Conservation (phyloP, 2,113 vertebrate genomes). For the Microtus oregoni region DNA sequence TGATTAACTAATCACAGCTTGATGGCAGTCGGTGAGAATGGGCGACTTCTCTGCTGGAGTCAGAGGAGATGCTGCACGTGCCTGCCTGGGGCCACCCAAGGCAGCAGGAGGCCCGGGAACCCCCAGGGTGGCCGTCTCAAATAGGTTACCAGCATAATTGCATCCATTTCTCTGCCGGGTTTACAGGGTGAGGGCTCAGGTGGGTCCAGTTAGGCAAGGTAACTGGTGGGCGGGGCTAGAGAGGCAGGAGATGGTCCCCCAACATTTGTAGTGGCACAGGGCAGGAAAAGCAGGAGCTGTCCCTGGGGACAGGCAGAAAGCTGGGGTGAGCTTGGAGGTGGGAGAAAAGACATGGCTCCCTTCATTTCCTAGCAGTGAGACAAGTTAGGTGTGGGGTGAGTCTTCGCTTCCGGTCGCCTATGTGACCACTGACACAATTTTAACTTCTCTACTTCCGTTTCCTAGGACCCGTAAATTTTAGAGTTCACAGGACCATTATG, state of each 20-base stretch:
- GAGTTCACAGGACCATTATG: not conserved
- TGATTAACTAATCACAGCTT: constrained; percentile 90
- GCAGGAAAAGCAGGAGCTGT: not conserved
- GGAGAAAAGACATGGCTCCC: not conserved
- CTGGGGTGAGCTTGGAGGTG: no score
- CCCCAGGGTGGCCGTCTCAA: constrained; percentile 76
- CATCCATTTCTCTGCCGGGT: constrained; percentile 75
- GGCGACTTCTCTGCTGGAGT: constrained; percentile 85
- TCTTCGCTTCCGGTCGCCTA: not conserved
- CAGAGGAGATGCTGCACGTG: constrained; percentile 80
- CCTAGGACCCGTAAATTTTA: not conserved
- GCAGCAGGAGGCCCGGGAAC: constrained; percentile 80
- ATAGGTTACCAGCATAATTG: constrained; percentile 77
- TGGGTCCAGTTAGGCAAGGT: rapidly evolving
- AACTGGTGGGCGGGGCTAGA: not conserved
- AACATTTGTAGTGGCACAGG: not conserved
- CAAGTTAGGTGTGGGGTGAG: rapidly evolving
- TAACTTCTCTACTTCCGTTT: not conserved
- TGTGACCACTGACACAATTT: not conserved
- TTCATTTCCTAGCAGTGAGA: not conserved
- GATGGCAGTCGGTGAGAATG: constrained; percentile 82
- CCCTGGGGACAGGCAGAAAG: not conserved
- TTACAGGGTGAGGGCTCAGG: constrained; percentile 36
- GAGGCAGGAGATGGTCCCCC: rapidly evolving
- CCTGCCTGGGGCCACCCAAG: constrained; percentile 83